Evolutionary conservation across 2,797 vertebrate species (phyloP), one percentile per base, ranked within the genome.

Genomic region (Spinus pinus): DNA sequence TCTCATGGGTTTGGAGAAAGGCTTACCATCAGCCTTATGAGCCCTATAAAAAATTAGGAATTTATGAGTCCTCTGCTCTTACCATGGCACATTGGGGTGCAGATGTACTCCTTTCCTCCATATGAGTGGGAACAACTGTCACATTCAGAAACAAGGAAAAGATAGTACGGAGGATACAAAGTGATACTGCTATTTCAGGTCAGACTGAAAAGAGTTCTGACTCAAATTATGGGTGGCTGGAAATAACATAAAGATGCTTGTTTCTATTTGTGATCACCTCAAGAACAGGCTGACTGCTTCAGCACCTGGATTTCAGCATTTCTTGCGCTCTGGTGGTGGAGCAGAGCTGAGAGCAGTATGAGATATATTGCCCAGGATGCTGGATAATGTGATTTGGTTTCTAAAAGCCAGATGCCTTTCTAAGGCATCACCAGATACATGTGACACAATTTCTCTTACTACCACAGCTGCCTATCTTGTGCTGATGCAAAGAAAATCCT

Each of bases 301-400:
- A 86, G 72, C 61, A 90, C 47, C 47, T 69, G 62, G 30, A 84
- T 81, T 84, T 91, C 82, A 95, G 83, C 70, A 84, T 20, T 93
- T 89, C 49, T 88, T 81, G 51, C 0, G 0, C 77, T 93, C 60
- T 37, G n/a, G 86, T 64, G 18, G n/a, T 22, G 56, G 51, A 82
- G 71, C 66, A 94, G 49, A 92, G 30, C 70, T 90, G 71, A 22
- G 17, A 92, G 41, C 31, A 86, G 27, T 35, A n/a, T 2, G 6
- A 60, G 12, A 80, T 77, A 58, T 56, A 82, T 73, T 73, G 62
- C 42, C 44, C 81, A 82, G 70, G 44, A 81, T 64, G 30, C 27
- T 83, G 35, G 37, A 41, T 57, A n/a, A 94, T 77, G 41, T 69
- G 37, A 64, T 88, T 92, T 62, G 58, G 47, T 46, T 62, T 27